Evolutionary conservation across 1,140 invertebrate genomes (phyloP), one percentile per base, ranked within the genome.

Genomic region (Procambarus clarkii): DNA sequence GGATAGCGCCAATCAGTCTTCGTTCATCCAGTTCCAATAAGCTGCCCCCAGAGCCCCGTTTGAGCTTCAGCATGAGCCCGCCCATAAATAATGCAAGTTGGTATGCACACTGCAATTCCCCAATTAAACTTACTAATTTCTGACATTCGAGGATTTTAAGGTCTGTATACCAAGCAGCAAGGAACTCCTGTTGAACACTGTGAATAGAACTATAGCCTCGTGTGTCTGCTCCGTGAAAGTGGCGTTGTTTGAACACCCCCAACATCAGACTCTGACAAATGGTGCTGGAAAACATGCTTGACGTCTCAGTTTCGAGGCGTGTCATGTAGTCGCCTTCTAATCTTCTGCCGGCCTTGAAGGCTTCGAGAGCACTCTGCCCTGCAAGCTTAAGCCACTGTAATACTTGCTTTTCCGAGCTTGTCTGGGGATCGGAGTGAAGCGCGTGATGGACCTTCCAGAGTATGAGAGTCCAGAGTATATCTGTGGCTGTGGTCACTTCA

Each of bases 381-480:
- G 50, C 64, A 46, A n/a, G 44, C 69, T 50, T 76, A 7, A 86
- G 64, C 83, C 83, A 86, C 24, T 74, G 69, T 24, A 74, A 74
- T 24, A 13, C 18, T n/a, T 71, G 44, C 15, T n/a, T 64, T 21
- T 76, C 45, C 2, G 15, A 76, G 2, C n/a, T 18, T 11, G 13
- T 21, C 24, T 86, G 44, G 3, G 44, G 58, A 50, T 18, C 21
- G 3, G 71, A 7, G 48, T 21, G 21, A 11, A 71, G 21, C 3
- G 60, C 21, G 76, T 60, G 24, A 13, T 34, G 24, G 4, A 74
- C 34, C 54, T 74, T 85, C 82, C 88, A 78, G 4, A 13, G 48
- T 2, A 60, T 78, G 44, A 91, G 44, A 7, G 58, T 77, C 88
- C 88, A 91, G 5, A 91, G 71, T 2, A 91, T 24, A 34, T 91